A percentile compares a stretch with the other conserved stretches of the same genome.
Evolutionary conservation across 2,113 vertebrate genomes (phyloP).

Genomic region (Zeus faber): DNA sequence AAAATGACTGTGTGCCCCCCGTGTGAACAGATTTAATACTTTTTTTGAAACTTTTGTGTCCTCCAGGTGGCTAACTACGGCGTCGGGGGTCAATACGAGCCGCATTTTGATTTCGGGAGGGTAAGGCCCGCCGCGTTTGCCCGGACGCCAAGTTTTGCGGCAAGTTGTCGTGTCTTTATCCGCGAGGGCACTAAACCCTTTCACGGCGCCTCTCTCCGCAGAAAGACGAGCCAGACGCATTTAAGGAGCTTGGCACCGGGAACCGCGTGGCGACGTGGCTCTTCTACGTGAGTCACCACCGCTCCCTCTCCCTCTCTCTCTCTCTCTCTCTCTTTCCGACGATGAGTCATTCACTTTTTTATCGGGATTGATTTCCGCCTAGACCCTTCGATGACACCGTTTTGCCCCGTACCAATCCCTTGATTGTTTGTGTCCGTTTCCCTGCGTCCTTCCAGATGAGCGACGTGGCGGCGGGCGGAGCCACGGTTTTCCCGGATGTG

Average conservation of each 20-base stretch:
- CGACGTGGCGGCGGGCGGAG: conserved; percentile 93
- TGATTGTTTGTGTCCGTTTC: neutral
- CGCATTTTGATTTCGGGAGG: conserved; percentile 89
- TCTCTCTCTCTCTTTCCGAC: neutral
- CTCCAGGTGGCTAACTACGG: conserved; percentile 87
- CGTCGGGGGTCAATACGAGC: conserved; percentile 87
- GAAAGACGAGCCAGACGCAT: conserved; percentile 99
- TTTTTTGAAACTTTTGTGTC: no score
- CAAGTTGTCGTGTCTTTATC: neutral
- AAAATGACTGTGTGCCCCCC: no score
- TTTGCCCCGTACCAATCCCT: neutral
- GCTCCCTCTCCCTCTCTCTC: neutral
- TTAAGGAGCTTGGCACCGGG: conserved; percentile 96
- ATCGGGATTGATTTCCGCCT: neutral
- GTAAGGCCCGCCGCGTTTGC: conserved; percentile 68
- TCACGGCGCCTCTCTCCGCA: conserved; percentile 65
- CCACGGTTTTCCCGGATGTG: conserved; percentile 96
- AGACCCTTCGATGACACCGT: neutral
- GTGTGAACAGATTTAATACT: no score
- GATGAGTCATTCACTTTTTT: neutral
- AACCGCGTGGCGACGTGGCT: conserved; percentile 98
- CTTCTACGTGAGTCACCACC: conserved; percentile 88
- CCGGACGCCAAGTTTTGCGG: no score
- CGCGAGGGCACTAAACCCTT: neutral
- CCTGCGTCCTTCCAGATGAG: conserved; percentile 85